Evolutionary conservation across 2,888 invertebrate species (phyloP), one percentile per base, ranked within the genome.

Genomic region (Bursaphelenchus okinawaensis): DNA sequence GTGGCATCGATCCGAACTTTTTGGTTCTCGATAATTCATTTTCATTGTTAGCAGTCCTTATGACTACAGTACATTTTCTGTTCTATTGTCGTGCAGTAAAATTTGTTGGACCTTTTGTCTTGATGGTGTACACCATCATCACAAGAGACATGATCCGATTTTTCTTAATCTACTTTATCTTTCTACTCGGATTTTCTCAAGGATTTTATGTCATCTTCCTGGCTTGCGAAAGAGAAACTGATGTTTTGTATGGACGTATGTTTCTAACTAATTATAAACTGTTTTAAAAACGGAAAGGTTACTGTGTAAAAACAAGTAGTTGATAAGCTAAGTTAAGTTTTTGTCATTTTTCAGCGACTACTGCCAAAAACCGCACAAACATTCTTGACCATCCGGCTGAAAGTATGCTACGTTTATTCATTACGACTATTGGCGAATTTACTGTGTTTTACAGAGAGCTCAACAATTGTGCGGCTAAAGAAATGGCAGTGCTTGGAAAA

Each of bases 41-140:
- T 1, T 91, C 92, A 0, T 90, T 95, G 1, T 88, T 92, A 67
- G 92, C 94, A 16, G 94, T 95, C 90, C 86, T 96, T 28, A 91
- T 92, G 12, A 95, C 94, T 0, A 91, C 94, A 0, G 93, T 94
- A 0, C 96, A 95, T 84, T 95, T 95, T 83, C 86, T 96, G 61
- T 96, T 95, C 86, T 96, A 95, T 84, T 95, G 94, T 86, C 88
- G 93, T 91, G 91, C 84, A 73, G 71, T 73, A 16, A 73, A 71
- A 23, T 71, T 94, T 0, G 93, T 96, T 1, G 95, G 95, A 1
- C 95, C 95, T 0, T 95, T 96, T 88, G 95, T 96, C 20, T 93
- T 95, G 74, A 95, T 96, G 95, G 93, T 96, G 76, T 96, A 96
- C 85, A 88, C 93, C 70, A 96, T 96, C 93, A 90, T 96, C 58